Evolutionary conservation across 2,797 vertebrate species (phyloP).

Genomic region (Fistularia commersonii): DNA sequence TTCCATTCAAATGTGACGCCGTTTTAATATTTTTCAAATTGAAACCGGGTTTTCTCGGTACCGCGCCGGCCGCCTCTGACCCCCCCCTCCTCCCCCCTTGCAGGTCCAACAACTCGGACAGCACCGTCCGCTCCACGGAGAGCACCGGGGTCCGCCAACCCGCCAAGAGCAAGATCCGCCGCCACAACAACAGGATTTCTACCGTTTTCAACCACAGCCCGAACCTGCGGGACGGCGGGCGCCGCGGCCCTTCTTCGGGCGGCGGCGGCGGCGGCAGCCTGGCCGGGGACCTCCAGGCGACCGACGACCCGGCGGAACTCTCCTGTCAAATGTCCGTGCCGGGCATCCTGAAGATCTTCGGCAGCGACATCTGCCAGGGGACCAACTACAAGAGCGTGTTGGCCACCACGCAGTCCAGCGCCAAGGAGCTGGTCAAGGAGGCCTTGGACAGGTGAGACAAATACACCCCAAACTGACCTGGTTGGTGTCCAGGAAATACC

Average conservation of each 20-base stretch:
- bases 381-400: conserved; percentile 81
- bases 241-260: conserved; percentile 8
- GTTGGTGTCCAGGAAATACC: too few relatives aligned
- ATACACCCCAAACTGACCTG: too few relatives aligned
- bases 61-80: too few relatives aligned
- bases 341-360: conserved; percentile 80
- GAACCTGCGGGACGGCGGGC: conserved; percentile 38
- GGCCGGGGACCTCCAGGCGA: conserved; percentile 26
- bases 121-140: conserved; percentile 66
- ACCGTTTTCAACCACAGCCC: conserved; percentile 74
- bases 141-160: conserved; percentile 73
- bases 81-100: too few relatives aligned
- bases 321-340: conserved; percentile 76
- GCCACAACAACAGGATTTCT: conserved; percentile 77
- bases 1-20: too few relatives aligned
- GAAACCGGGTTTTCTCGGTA: too few relatives aligned
- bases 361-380: conserved; percentile 78
- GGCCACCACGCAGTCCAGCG: conserved; percentile 74
- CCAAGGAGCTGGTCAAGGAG: conserved; percentile 78
- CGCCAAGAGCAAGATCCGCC: conserved; percentile 79
- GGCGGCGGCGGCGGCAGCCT: conserved; percentile 19
- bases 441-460: conserved; percentile 74
- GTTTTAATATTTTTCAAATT: too few relatives aligned
- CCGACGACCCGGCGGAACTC: conserved; percentile 70
- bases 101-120: conserved; percentile 75